Evolutionary conservation across 2,888 invertebrate genomes (phyloP).

Genomic region (Syritta pipiens): DNA sequence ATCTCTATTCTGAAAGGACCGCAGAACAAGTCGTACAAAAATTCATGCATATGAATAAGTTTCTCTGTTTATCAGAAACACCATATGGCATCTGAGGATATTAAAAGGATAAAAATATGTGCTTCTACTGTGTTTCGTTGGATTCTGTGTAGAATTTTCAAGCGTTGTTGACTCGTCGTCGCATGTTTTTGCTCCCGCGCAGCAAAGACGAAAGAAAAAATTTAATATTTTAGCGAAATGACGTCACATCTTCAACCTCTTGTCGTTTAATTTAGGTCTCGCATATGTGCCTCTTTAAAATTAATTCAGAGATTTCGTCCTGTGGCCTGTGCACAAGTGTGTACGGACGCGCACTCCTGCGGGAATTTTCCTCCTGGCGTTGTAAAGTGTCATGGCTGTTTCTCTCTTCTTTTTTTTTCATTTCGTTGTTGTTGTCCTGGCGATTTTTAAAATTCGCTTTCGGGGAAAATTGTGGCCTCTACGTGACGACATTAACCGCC

Average conservation of each 20-base stretch:
- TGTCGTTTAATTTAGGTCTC: slow-evolving; percentile 60
- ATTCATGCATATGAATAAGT: slow-evolving; percentile 69
- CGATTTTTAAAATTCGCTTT: slow-evolving; percentile 48
- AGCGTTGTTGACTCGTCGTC: background rate
- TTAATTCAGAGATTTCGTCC: slow-evolving; percentile 43
- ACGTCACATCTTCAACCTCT: slow-evolving; percentile 60
- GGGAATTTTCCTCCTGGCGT: background rate
- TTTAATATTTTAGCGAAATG: slow-evolving; percentile 62
- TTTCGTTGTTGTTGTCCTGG: slow-evolving; percentile 8
- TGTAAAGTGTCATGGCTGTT: slow-evolving; percentile 2
- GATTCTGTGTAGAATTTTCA: slow-evolving; percentile 20
- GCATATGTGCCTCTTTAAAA: slow-evolving; percentile 62
- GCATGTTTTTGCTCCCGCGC: slow-evolving; percentile 16
- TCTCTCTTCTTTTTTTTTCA: slow-evolving; percentile 6
- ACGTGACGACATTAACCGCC: slow-evolving; percentile 56
- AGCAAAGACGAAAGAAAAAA: slow-evolving; percentile 1
- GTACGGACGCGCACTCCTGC: background rate
- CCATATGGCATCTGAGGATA: slow-evolving; percentile 62
- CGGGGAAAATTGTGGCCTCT: slow-evolving; percentile 45
- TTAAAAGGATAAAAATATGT: slow-evolving; percentile 57
- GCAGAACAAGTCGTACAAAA: slow-evolving; percentile 30
- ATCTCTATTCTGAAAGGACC: slow-evolving; percentile 26
- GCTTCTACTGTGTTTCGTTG: slow-evolving; percentile 28
- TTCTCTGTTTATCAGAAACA: slow-evolving; percentile 66
- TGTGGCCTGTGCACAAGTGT: background rate